Conservation (phyloP, 2,113 vertebrate genomes). For the Ailurus styani region DNA sequence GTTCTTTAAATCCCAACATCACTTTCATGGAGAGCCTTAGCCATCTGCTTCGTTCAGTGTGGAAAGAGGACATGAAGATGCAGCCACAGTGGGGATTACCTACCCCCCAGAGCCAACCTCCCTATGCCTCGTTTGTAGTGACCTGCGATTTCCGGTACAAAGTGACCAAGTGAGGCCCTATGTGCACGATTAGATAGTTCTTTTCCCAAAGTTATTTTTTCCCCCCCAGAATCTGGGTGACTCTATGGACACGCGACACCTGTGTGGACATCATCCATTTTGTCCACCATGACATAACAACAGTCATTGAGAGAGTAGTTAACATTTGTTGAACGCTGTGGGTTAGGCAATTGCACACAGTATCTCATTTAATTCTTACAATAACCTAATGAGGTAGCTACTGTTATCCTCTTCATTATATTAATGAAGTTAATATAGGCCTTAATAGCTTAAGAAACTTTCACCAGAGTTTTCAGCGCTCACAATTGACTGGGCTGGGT, state of each 20-base stretch:
- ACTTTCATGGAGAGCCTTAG: background rate
- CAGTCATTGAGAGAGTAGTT: background rate
- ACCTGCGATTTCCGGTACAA: background rate
- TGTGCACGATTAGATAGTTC: background rate
- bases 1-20: background rate
- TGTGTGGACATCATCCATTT: background rate
- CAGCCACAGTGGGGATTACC: accelerated
- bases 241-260: background rate
- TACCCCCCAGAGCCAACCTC: background rate
- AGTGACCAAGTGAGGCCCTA: background rate
- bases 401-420: background rate
- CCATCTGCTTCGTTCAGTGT: too few relatives aligned
- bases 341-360: background rate
- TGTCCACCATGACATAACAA: accelerated
- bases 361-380: background rate
- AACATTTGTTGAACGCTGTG: background rate
- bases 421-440: background rate
- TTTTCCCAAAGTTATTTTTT: background rate
- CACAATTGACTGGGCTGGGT: background rate
- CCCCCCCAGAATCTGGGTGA: background rate
- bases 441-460: background rate
- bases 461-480: background rate
- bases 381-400: background rate
- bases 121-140: accelerated
- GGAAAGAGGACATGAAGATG: background rate